Evolutionary conservation across 2,888 invertebrate genomes (phyloP), one percentile per base, ranked within the genome.

Genomic region (Perizoma affinitatum): DNA sequence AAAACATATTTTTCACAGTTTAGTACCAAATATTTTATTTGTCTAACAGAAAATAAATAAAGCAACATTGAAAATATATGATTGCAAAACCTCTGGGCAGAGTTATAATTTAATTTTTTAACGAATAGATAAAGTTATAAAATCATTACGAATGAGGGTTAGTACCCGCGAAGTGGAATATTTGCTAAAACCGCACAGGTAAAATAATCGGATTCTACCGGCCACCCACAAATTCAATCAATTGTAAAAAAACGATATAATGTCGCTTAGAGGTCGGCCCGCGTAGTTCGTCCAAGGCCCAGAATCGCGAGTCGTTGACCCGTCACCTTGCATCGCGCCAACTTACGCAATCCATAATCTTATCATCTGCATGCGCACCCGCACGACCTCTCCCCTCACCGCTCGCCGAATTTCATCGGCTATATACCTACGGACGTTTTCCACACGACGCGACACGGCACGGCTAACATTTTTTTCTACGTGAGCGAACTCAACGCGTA

Each of bases 281-380:
- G 78, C 79, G 78, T 79, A 85, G 84, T 83, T 80, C 77, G 86
- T 78, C 82, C 91, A 90, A 91, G 91, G 91, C 88, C 86, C 80
- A 79, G 71, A 67, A 70, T 74, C 78, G 74, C 79, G 81, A 86
- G 91, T 90, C 91, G 89, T 80, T 88, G 91, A 91, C 91, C 91
- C 85, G 83, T 90, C 85, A 90, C 91, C 91, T 92, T 91, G 90
- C 83, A 77, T 82, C 85, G 86, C 84, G 83, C 79, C 76, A 82
- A 83, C 87, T 90, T 92, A 91, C 91, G 91, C 91, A 92, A 92
- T 87, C 83, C 75, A 83, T 88, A 89, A 90, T 90, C 90, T 91
- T 90, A 91, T 90, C 89, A 87, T 90, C 85, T 84, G 86, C 86
- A 90, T 88, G 86, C 86, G 83, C 82, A 83, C 84, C 80, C 81